A percentile compares a stretch with the other conserved stretches of the same genome.
Evolutionary conservation across 2,113 vertebrate species (phyloP).

Genomic region (Psephotus haematonotus): DNA sequence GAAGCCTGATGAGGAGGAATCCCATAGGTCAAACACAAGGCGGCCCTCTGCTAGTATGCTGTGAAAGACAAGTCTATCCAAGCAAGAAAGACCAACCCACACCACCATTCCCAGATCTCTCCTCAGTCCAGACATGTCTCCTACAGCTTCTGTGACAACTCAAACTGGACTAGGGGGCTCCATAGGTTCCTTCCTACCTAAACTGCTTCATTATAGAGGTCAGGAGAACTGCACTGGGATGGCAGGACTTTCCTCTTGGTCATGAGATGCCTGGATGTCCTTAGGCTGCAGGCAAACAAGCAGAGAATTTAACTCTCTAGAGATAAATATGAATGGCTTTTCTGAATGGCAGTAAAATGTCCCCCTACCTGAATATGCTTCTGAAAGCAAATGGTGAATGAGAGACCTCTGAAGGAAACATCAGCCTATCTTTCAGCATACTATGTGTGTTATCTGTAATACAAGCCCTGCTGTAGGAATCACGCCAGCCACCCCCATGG

Average conservation of each 20-base stretch:
- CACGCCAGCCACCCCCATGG: background rate
- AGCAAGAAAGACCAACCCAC: background rate
- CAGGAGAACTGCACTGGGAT: background rate
- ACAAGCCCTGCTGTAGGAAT: background rate
- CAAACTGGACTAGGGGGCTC: background rate
- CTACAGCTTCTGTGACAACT: background rate
- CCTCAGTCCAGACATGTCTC: background rate
- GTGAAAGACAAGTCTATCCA: background rate
- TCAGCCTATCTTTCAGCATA: background rate
- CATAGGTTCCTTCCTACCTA: background rate
- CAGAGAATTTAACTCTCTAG: background rate
- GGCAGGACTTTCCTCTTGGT: background rate
- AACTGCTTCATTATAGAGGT: background rate
- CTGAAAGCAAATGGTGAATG: background rate
- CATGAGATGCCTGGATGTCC: background rate
- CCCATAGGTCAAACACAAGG: background rate
- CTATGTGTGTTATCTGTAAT: accelerated
- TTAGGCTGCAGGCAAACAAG: background rate
- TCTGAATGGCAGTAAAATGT: background rate
- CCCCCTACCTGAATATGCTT: background rate
- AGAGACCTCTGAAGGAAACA: background rate
- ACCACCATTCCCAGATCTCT: background rate
- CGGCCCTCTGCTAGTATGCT: background rate
- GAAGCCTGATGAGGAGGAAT: background rate
- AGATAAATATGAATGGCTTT: background rate